Evolutionary conservation across 2,888 invertebrate genomes (phyloP).

Genomic region (Ichneumoninae sp.): DNA sequence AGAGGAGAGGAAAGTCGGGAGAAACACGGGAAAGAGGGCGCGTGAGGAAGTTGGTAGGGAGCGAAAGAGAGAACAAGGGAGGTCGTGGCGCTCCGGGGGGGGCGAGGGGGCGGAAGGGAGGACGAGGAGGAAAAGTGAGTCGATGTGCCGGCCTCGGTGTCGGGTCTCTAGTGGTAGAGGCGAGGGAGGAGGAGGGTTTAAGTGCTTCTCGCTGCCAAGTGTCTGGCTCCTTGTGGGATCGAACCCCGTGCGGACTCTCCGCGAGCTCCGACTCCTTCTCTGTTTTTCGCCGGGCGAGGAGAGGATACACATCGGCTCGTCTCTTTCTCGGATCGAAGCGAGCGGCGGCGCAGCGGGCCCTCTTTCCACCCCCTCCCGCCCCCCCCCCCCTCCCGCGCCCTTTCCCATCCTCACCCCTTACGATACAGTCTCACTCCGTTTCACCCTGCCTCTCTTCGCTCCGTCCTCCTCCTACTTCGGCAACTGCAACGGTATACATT

Average conservation of each 20-base stretch:
- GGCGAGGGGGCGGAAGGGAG: slow-evolving; percentile 65
- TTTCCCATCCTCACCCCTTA: slow-evolving; percentile 67
- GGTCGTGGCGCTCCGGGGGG: background rate
- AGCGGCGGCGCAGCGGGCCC: slow-evolving; percentile 46
- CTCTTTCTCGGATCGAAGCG: slow-evolving; percentile 48
- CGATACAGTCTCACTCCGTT: slow-evolving; percentile 61
- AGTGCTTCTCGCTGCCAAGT: slow-evolving; percentile 81
- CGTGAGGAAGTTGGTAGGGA: slow-evolving; percentile 44
- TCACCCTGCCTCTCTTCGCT: slow-evolving; percentile 69
- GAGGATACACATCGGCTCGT: slow-evolving; percentile 14
- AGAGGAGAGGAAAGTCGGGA: slow-evolving; percentile 51
- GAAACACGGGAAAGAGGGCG: slow-evolving; percentile 54
- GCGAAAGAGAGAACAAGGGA: slow-evolving; percentile 52
- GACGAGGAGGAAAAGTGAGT: slow-evolving; percentile 52
- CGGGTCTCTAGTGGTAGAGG: slow-evolving; percentile 4
- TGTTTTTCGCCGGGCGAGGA: slow-evolving; percentile 12
- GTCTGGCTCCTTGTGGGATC: slow-evolving; percentile 84
- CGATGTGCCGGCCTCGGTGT: slow-evolving; percentile 28
- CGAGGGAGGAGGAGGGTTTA: slow-evolving; percentile 76
- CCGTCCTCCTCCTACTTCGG: slow-evolving; percentile 54
- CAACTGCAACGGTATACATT: slow-evolving; percentile 47
- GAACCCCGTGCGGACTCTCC: slow-evolving; percentile 74
- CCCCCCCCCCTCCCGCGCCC: slow-evolving; percentile 72
- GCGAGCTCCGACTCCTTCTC: slow-evolving; percentile 44
- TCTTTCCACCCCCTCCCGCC: slow-evolving; percentile 58